Evolutionary conservation across 2,888 invertebrate species (phyloP).

Genomic region (Brachynemurus nebulosus): DNA sequence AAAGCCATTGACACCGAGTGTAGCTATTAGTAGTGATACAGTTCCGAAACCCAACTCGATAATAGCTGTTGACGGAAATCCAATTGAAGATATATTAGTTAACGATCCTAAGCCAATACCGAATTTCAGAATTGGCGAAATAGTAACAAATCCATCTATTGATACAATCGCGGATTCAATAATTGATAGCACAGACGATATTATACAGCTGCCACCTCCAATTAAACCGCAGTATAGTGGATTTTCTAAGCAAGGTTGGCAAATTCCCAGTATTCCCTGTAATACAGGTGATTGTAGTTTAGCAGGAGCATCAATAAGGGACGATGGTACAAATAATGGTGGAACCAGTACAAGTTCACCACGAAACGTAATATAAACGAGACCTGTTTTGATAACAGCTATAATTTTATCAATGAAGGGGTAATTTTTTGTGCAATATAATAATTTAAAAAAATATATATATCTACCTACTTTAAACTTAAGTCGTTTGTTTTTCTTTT

Average conservation of each 20-base stretch:
- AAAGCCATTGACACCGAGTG: slow-evolving; percentile 25
- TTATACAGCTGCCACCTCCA: slow-evolving; percentile 12
- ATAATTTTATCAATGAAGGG: too few relatives aligned
- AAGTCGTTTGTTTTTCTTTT: too few relatives aligned
- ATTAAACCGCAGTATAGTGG: slow-evolving; percentile 37
- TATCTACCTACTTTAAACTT: too few relatives aligned
- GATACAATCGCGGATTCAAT: not conserved
- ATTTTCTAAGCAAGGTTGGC: slow-evolving; percentile 43
- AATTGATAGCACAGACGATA: slow-evolving; percentile 1
- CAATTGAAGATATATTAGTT: not conserved
- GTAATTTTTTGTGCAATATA: too few relatives aligned
- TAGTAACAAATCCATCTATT: not conserved
- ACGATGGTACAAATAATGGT: not conserved
- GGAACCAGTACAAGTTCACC: too few relatives aligned
- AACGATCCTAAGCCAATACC: not conserved
- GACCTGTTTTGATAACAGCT: too few relatives aligned
- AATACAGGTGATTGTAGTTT: slow-evolving; percentile 42
- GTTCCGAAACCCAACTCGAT: not conserved
- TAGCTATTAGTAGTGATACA: too few relatives aligned
- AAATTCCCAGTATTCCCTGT: slow-evolving; percentile 51
- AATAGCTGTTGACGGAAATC: not conserved
- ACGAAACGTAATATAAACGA: too few relatives aligned
- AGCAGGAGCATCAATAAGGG: slow-evolving; percentile 2
- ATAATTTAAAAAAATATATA: too few relatives aligned
- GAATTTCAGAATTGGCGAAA: slow-evolving; percentile 3